Base-by-base conservation (phyloP, 1,140 invertebrate species). In the Drosophila sucinea region DNA sequence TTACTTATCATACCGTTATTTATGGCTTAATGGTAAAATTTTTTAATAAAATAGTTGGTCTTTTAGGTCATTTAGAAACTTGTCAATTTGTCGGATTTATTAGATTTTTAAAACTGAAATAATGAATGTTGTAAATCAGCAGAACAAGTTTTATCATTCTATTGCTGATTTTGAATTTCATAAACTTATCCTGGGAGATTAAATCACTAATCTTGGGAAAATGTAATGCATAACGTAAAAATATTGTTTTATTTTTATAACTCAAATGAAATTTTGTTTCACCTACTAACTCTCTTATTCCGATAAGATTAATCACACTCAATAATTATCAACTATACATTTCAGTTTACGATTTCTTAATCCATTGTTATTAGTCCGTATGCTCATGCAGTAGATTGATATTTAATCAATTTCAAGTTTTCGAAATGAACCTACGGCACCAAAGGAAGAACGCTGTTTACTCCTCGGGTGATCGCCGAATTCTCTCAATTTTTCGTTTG, bases 401-500 rank as follows among this genome's bases (percentile, higher is more conserved):
- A 11, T 54, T 73, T 55, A 92, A 75, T 92, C 91, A 11, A 92
- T 78, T 69, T 81, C 77, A 56, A 92, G 44, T 75, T 91, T 91
- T 4, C 94, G 92, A 81, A 95, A 95, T 17, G 94, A 94, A 2
- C 94, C 94, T 64, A 94, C 93, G 3, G 94, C 85, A 3, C 94
- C 94, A 79, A 94, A 95, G 17, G 94, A 94, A 32, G 94, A 84
- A 38, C 92, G 91, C 47, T 93, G 91, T 4, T 92, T 73, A 17
- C 92, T 47, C 11, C 23, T 93, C 55, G 92, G 92, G 3, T 41
- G 17, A 92, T 30, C 56, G 11, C 63, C 92, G 8, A 92, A 92
- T 6, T 92, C 92, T n/a, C 94, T 90, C 63, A 93, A 92, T n/a
- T 92, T 93, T 75, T 95, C 94, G 71, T 94, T 91, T 2, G 92